phyloP scores from a whole-genome alignment of 2,113 vertebrate species.

The Chelonoidis abingdonii region DNA sequence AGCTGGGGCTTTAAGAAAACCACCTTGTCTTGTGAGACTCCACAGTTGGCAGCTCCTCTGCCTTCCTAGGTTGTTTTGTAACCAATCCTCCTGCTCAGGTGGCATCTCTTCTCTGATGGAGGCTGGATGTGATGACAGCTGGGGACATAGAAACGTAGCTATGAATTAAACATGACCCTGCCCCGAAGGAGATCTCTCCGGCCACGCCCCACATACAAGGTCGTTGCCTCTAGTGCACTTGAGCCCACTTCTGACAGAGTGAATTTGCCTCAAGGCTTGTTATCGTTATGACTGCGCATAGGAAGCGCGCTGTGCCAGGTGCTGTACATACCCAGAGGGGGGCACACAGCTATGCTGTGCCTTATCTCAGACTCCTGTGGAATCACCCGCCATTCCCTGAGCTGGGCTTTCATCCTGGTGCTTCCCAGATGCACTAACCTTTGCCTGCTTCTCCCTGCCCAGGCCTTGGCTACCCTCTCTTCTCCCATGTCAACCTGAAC shows the following conservation, averaged over 20 bases:
- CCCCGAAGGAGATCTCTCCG: not conserved
- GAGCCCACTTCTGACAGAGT: not conserved
- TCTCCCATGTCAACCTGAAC: slow-evolving; percentile 83
- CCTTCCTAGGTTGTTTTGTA: not conserved
- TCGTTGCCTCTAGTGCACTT: not conserved
- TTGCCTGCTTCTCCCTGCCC: not conserved
- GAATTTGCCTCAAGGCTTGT: not conserved
- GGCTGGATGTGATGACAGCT: not conserved
- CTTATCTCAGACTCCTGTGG: not conserved
- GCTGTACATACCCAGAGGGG: not conserved
- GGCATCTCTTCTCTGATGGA: not conserved
- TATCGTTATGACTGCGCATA: not conserved
- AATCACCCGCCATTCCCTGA: too few relatives aligned
- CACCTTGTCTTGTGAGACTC: not conserved
- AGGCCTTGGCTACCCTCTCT: slow-evolving; percentile 88
- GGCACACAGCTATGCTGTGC: not conserved
- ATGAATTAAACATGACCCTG: not conserved
- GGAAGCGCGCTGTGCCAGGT: not conserved
- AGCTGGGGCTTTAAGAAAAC: not conserved
- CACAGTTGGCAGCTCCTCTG: not conserved
- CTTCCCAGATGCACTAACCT: not conserved
- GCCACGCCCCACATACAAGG: not conserved
- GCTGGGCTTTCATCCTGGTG: rapidly evolving
- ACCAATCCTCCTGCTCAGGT: not conserved
- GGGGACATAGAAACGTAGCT: not conserved